Conservation (phyloP, 2,888 invertebrate species). For the Cataglyphis altisquamis region DNA sequence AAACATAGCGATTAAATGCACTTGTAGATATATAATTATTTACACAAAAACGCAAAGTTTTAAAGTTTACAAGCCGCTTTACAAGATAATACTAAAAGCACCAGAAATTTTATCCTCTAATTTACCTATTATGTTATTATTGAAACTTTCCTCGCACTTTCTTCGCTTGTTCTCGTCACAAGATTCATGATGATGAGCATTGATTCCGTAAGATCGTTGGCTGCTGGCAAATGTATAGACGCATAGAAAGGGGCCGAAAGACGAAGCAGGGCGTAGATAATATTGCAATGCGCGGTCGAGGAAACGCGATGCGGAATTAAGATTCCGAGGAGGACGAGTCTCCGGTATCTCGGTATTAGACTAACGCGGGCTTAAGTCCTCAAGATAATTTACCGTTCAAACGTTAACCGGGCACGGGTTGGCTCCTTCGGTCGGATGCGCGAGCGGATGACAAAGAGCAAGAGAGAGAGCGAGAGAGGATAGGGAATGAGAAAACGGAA, state of each 20-base stretch:
- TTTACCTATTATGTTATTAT: neutral
- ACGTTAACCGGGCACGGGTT: conserved; percentile 75
- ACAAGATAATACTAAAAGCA: neutral
- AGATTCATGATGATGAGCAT: neutral
- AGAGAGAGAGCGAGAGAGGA: conserved; percentile 22
- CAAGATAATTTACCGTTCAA: conserved; percentile 81
- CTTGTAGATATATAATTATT: neutral
- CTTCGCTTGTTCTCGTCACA: neutral
- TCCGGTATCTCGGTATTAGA: conserved; percentile 58
- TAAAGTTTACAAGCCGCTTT: neutral
- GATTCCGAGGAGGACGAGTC: conserved; percentile 72
- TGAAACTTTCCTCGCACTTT: neutral
- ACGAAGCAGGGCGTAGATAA: conserved; percentile 48
- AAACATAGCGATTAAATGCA: neutral
- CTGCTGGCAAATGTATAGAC: neutral
- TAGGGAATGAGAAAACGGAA: conserved; percentile 25
- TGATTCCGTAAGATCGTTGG: neutral
- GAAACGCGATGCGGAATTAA: conserved; percentile 74
- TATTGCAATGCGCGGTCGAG: conserved; percentile 59
- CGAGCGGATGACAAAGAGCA: conserved; percentile 47
- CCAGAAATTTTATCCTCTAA: neutral
- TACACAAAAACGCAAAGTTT: neutral
- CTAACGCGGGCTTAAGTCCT: conserved; percentile 68
- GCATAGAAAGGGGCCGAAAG: conserved; percentile 31
- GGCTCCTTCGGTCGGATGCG: conserved; percentile 60